phyloP scores from a whole-genome alignment of 2,888 invertebrate genomes.

The Carpatolechia fugitivella region DNA sequence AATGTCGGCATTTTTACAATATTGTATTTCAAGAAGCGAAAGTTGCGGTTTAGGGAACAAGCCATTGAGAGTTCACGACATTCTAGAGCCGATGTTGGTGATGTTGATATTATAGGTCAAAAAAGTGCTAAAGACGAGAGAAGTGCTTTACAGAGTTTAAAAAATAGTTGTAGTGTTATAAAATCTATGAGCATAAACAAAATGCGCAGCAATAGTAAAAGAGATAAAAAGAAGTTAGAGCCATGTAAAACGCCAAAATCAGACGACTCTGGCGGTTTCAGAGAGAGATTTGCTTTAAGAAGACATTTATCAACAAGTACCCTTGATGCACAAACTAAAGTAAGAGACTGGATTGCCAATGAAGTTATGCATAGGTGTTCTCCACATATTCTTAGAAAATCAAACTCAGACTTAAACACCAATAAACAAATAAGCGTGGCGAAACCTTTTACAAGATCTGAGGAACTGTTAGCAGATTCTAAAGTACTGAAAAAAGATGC shows the following conservation, averaged over 20 bases:
- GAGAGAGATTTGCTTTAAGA: constrained; percentile 81
- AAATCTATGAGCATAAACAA: constrained; percentile 76
- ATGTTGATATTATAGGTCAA: constrained; percentile 71
- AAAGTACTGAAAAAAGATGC: constrained; percentile 45
- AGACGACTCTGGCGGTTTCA: constrained; percentile 77
- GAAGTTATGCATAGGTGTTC: constrained; percentile 87
- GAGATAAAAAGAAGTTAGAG: constrained; percentile 73
- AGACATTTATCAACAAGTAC: constrained; percentile 88
- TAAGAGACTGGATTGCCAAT: constrained; percentile 91
- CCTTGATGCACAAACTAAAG: constrained; percentile 91
- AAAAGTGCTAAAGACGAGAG: constrained; percentile 68
- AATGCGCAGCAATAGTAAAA: constrained; percentile 73
- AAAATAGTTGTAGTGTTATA: constrained; percentile 79
- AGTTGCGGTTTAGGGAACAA: constrained; percentile 73
- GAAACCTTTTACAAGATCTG: constrained; percentile 67
- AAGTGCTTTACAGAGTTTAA: constrained; percentile 62
- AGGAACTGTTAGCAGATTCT: constrained; percentile 63
- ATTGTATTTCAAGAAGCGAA: constrained; percentile 83
- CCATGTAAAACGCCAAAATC: constrained; percentile 77
- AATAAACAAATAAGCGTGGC: constrained; percentile 46
- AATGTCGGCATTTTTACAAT: constrained; percentile 85
- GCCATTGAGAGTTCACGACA: constrained; percentile 63
- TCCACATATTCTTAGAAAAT: constrained; percentile 81
- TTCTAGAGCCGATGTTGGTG: constrained; percentile 72
- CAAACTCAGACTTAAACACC: constrained; percentile 56